Percentiles rank a stretch among this genome's conserved stretches.
These are phyloP conservation scores for Euplexia lucipara DNA, from an alignment of 2,888 invertebrate genomes.

Conservation along the genomic window DNA sequence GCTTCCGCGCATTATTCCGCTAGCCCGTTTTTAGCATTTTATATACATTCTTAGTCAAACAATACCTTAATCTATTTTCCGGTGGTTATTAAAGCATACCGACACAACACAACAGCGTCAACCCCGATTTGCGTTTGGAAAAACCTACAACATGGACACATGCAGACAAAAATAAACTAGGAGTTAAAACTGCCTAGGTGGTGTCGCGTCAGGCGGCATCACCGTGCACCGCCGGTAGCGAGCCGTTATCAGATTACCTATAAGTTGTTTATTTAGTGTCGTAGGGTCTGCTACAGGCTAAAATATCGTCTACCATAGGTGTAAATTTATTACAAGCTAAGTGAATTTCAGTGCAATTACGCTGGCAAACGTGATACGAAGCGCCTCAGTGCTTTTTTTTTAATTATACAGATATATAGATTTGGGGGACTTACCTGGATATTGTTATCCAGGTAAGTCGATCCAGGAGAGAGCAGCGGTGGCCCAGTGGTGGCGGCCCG, in stretches of 20 bases:
- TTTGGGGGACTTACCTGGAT: too few relatives aligned
- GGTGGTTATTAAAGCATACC: slow-evolving; percentile 12
- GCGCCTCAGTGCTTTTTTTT: too few relatives aligned
- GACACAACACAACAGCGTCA: slow-evolving; percentile 13
- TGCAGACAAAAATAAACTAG: slow-evolving; percentile 25
- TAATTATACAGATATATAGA: too few relatives aligned
- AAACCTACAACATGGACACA: slow-evolving; percentile 14
- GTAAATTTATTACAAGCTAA: not conserved
- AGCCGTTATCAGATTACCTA: slow-evolving; percentile 27
- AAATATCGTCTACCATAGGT: slow-evolving; percentile 6
- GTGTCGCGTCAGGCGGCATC: not conserved
- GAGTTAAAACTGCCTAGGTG: slow-evolving; percentile 9
- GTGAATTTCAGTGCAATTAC: slow-evolving; percentile 1
- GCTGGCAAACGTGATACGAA: not conserved
- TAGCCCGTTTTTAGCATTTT: slow-evolving; percentile 17
- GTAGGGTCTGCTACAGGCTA: not conserved
- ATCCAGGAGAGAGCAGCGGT: too few relatives aligned
- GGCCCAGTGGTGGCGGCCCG: too few relatives aligned
- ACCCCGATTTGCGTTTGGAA: slow-evolving; percentile 9
- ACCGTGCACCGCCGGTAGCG: not conserved
- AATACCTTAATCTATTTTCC: slow-evolving; percentile 34
- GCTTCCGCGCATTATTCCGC: not conserved
- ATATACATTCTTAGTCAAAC: slow-evolving; percentile 27
- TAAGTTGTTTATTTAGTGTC: slow-evolving; percentile 16
- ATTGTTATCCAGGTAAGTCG: too few relatives aligned